A percentile compares a stretch with the other conserved stretches of the same genome.
These are phyloP conservation scores for Campoletis sonorensis DNA, from an alignment of 1,140 invertebrate genomes.

Conservation along the genomic window DNA sequence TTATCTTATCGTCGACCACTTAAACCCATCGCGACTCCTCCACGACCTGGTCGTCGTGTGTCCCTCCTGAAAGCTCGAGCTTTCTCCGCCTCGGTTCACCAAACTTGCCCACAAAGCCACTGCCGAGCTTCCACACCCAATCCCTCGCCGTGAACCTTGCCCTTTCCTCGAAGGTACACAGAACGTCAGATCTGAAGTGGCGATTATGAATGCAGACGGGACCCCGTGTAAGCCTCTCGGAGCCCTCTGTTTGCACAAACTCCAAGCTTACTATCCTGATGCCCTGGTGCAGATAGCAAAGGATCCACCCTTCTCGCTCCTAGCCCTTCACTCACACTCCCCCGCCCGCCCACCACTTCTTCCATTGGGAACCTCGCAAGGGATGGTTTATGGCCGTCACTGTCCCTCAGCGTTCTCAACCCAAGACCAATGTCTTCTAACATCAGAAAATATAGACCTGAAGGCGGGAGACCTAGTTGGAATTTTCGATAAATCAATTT, in stretches of 20 bases:
- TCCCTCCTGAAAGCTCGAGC: slow-evolving; percentile 6
- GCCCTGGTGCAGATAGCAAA: slow-evolving; percentile 33
- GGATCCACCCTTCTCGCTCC: slow-evolving; percentile 21
- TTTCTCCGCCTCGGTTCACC: neutral
- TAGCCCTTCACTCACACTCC: neutral
- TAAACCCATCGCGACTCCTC: slow-evolving; percentile 19
- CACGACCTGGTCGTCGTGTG: neutral
- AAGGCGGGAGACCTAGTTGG: too few species aligned
- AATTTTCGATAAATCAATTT: too few species aligned
- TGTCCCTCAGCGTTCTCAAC: neutral
- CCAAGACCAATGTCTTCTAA: too few species aligned
- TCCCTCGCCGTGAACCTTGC: neutral
- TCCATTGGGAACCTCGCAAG: neutral
- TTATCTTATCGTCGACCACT: slow-evolving; percentile 42
- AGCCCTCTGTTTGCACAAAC: slow-evolving; percentile 63
- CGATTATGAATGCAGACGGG: slow-evolving; percentile 73
- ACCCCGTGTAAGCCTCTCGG: slow-evolving; percentile 66
- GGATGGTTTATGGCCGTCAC: neutral
- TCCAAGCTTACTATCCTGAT: slow-evolving; percentile 35
- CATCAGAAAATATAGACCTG: too few species aligned
- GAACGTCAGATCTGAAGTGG: slow-evolving; percentile 69
- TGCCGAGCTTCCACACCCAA: slow-evolving; percentile 3
- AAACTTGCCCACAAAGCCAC: slow-evolving; percentile 38
- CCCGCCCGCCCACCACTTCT: neutral
- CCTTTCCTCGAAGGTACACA: slow-evolving; percentile 60